Conservation (phyloP, 2,888 invertebrate genomes). For the Calephelis perditalis region DNA sequence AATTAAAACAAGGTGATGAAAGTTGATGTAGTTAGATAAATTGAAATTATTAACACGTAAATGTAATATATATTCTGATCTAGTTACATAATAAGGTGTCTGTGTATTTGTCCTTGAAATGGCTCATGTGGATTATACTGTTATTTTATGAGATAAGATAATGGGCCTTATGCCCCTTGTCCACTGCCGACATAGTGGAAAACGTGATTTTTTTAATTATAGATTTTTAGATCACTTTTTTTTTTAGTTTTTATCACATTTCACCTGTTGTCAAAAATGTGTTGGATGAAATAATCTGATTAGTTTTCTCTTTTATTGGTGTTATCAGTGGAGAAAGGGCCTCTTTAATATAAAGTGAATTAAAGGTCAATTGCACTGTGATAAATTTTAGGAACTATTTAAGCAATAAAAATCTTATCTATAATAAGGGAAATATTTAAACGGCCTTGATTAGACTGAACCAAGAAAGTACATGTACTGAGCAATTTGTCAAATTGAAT, state of each 20-base stretch:
- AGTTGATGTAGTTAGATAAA: neutral
- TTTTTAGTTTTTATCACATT: too few relatives aligned
- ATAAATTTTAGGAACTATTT: neutral
- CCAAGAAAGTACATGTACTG: neutral
- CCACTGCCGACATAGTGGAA: too few relatives aligned
- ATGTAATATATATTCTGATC: neutral
- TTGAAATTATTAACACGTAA: conserved; percentile 1
- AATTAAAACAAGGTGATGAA: conserved; percentile 27
- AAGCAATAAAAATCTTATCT: too few relatives aligned
- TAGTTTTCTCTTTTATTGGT: too few relatives aligned
- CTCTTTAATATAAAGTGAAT: neutral
- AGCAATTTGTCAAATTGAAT: neutral
- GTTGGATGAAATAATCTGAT: too few relatives aligned
- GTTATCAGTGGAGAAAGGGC: too few relatives aligned
- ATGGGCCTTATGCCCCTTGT: neutral
- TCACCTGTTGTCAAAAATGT: too few relatives aligned
- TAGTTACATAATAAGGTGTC: too few relatives aligned
- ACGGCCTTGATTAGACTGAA: neutral
- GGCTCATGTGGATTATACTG: neutral
- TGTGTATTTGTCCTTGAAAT: neutral
- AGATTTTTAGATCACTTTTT: too few relatives aligned
- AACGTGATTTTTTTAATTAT: too few relatives aligned
- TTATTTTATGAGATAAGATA: conserved; percentile 1
- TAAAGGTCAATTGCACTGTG: neutral
- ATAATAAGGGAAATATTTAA: neutral